phyloP scores from a whole-genome alignment of 2,113 vertebrate species.

The Scomber japonicus region DNA sequence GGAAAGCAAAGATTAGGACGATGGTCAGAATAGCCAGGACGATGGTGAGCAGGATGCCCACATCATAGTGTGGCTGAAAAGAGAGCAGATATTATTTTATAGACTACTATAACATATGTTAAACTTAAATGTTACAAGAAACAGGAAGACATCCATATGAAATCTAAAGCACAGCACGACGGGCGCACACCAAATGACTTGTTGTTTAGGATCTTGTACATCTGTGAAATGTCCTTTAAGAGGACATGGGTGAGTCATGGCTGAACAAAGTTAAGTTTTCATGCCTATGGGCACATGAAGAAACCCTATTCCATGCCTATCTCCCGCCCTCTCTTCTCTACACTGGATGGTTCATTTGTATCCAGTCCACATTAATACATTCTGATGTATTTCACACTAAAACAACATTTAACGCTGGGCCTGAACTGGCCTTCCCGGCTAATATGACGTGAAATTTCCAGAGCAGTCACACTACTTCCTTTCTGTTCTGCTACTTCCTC shows the following conservation, averaged over 20 bases:
- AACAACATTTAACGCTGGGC: neutral
- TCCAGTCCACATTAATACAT: neutral
- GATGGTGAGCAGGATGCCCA: conserved; percentile 94
- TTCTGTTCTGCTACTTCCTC: neutral
- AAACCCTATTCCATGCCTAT: neutral
- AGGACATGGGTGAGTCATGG: neutral
- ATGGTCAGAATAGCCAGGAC: conserved; percentile 91
- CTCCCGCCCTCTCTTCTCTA: neutral
- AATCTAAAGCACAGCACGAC: too few relatives aligned
- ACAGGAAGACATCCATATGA: neutral
- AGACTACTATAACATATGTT: neutral
- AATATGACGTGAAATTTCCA: neutral
- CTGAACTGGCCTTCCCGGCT: neutral
- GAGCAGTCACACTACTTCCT: neutral
- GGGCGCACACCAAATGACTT: neutral
- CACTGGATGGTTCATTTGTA: neutral
- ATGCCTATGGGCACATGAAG: neutral
- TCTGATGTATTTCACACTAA: neutral
- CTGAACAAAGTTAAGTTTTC: neutral
- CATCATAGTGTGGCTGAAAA: conserved; percentile 91
- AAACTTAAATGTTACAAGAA: neutral
- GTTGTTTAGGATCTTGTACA: neutral
- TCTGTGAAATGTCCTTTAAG: neutral
- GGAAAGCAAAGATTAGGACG: conserved; percentile 89
- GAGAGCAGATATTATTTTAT: neutral